A percentile compares a stretch with the other conserved stretches of the same genome.
phyloP scores from a whole-genome alignment of 2,797 vertebrate genomes.

The Peromyscus melanophrys region DNA sequence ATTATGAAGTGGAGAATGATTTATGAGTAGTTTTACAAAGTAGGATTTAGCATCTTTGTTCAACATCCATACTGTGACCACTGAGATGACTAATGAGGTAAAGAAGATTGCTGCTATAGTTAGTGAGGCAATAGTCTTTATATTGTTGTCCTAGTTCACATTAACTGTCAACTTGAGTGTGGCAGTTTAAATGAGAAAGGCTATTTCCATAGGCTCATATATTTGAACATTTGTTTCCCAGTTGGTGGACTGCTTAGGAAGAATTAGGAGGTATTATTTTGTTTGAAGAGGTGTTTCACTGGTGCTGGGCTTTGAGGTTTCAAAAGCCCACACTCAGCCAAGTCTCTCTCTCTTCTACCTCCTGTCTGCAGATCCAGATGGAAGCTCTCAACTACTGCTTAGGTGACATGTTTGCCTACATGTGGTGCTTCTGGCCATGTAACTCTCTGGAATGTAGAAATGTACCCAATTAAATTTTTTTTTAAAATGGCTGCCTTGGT shows the following conservation, averaged over 20 bases:
- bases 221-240: too few relatives aligned
- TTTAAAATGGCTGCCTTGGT: neutral
- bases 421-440: neutral
- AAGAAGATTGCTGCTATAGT: neutral
- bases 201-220: too few relatives aligned
- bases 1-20: neutral
- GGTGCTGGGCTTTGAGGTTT: too few relatives aligned
- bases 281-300: too few relatives aligned
- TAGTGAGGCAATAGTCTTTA: too few relatives aligned
- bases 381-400: neutral
- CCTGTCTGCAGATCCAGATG: neutral
- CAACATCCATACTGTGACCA: neutral
- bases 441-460: neutral
- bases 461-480: neutral
- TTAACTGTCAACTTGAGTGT: too few relatives aligned
- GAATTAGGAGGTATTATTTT: too few relatives aligned
- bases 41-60: neutral
- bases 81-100: neutral
- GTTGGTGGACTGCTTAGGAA: too few relatives aligned
- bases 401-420: too few relatives aligned
- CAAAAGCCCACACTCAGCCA: neutral
- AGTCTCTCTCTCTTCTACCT: neutral
- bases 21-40: neutral
- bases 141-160: too few relatives aligned
- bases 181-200: too few relatives aligned